Base-by-base conservation (phyloP, 2,888 invertebrate species). In the Teinopalpus imperialis region DNA sequence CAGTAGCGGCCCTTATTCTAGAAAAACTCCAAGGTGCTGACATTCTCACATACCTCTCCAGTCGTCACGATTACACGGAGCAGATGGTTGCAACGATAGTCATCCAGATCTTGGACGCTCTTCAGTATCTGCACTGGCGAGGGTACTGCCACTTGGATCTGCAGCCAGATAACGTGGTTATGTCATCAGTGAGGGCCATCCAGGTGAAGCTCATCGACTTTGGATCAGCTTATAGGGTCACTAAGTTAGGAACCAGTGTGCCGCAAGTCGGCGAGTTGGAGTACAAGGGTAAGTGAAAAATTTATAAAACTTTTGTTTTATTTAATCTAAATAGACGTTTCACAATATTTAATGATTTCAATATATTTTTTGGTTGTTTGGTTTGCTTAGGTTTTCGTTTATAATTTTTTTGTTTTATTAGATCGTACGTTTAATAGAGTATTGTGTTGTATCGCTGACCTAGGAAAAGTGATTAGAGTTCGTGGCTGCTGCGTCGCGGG, bases 101-200 rank as follows among this genome's bases (percentile, higher is more conserved):
- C 27, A 91, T 93, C 1, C 98, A 99, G 86, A 85, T 97, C 0
- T 81, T 97, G 44, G 97, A 98, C 66, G 98, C 94, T 0, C 85
- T 98, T 0, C 98, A 98, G 79, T 99, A 98, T 77, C 87, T 99
- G 26, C 98, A 99, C 78, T 98, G 98, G 95, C 91, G 96, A 62
- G 97, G 97, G 1, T 93, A 93, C 57, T 95, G 95, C 59, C 97
- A 97, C 74, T 82, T 98, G 51, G 95, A 98, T 74, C 88, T 98
- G 35, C 97, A 98, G 76, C 98, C 98, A 0, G 97, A 98, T 70
- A 99, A 99, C 77, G 92, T 99, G 13, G 96, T 98, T 1, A 96
- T 98, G 94, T 93, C 95, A 1, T 94, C 94, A 0, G 94, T 96
- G 8, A 90, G 97, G 55, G 94, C 94, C 0, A 92, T 95, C 4